Percentiles rank a stretch among this genome's conserved stretches.
These are phyloP conservation scores for Phaedon cochleariae DNA, from an alignment of 2,888 invertebrate genomes.

Conservation along the genomic window DNA sequence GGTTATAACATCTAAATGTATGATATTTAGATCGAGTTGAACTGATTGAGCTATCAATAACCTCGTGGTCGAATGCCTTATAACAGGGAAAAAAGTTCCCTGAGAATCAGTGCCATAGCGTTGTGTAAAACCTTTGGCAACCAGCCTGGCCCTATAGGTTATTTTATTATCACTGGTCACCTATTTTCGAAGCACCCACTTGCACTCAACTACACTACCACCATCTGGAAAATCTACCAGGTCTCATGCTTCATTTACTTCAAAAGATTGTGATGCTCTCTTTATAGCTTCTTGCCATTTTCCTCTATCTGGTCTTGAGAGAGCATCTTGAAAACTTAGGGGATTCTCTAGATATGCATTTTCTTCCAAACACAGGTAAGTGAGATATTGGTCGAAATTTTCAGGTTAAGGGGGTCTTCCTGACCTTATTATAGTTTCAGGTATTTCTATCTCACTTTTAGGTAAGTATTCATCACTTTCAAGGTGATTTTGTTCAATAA, in stretches of 20 bases:
- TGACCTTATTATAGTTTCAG: not conserved
- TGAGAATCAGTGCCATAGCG: not conserved
- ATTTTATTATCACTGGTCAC: not conserved
- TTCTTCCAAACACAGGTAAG: not conserved
- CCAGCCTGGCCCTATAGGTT: not conserved
- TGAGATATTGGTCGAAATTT: not conserved
- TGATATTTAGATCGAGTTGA: not conserved
- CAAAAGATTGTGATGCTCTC: conserved; percentile 31
- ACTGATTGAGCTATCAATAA: not conserved
- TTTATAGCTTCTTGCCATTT: conserved; percentile 33
- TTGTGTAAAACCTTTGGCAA: conserved; percentile 6
- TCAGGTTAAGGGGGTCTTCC: not conserved
- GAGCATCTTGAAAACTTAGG: conserved; percentile 22
- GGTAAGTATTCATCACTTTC: no score
- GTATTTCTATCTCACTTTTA: not conserved
- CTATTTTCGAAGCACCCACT: conserved; percentile 11
- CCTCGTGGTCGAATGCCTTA: not conserved
- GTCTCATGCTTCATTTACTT: conserved; percentile 31
- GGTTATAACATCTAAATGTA: not conserved
- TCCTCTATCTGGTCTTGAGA: conserved; percentile 25
- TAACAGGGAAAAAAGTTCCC: conserved; percentile 5
- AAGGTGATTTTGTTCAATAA: no score
- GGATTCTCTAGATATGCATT: not conserved
- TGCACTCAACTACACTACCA: conserved; percentile 2
- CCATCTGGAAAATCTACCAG: conserved; percentile 6